A percentile compares a stretch with the other conserved stretches of the same genome.
These are phyloP conservation scores for Oreotrochilus melanogaster DNA, from an alignment of 2,113 vertebrate species.

Conservation along the genomic window DNA sequence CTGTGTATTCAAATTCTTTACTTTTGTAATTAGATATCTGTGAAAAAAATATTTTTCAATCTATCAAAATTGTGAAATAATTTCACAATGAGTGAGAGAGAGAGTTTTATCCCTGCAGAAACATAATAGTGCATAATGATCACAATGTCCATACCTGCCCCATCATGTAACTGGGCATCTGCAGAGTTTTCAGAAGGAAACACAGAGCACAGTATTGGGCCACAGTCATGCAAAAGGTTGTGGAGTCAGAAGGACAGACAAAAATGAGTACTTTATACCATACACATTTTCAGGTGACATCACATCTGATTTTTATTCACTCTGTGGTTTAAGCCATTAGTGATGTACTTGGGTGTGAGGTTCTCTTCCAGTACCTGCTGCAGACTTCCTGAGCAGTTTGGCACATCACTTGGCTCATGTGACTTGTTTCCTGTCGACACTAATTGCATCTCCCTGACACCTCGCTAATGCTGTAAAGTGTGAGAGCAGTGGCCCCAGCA, in stretches of 20 bases:
- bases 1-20: not conserved
- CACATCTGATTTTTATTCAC: not conserved
- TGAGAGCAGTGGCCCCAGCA: not conserved
- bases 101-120: not conserved
- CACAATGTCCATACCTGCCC: not conserved
- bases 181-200: not conserved
- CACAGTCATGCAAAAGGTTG: not conserved
- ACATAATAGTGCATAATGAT: not conserved
- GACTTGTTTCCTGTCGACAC: rapidly evolving
- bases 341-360: not conserved
- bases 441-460: not conserved
- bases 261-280: not conserved
- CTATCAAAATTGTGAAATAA: not conserved
- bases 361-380: not conserved
- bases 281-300: not conserved
- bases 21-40: not conserved
- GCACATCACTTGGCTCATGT: rapidly evolving
- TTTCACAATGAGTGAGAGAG: not conserved
- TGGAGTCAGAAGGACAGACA: not conserved
- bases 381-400: not conserved
- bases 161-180: not conserved
- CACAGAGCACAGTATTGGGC: not conserved
- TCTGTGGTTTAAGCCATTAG: rapidly evolving
- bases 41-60: not conserved
- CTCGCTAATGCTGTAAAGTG: not conserved